Evolutionary conservation across 2,797 vertebrate genomes (phyloP).

Genomic region (Pantherophis vulpinus): DNA sequence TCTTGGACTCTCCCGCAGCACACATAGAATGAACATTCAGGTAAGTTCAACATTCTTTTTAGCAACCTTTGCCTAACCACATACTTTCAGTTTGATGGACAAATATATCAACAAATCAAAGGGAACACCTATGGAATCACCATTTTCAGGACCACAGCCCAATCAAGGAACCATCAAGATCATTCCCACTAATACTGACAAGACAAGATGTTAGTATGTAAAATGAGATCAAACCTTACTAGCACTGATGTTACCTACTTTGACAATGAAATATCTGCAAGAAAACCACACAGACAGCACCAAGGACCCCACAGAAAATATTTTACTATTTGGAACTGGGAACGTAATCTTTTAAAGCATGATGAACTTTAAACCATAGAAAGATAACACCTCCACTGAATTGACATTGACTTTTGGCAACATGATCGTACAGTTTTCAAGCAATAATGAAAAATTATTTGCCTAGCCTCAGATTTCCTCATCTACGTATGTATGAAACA

Average conservation of each 20-base stretch:
- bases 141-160: not conserved
- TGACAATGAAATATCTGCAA: not conserved
- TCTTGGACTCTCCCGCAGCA: no score
- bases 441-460: not conserved
- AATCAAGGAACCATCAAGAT: not conserved
- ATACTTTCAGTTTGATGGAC: not conserved
- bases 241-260: not conserved
- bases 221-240: not conserved
- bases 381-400: not conserved
- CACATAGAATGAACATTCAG: no score
- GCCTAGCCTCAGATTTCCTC: not conserved
- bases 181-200: not conserved
- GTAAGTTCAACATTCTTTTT: not conserved
- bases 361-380: not conserved
- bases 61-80: not conserved
- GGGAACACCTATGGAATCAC: not conserved
- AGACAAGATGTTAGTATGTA: not conserved
- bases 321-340: not conserved
- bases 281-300: not conserved
- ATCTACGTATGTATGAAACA: not conserved
- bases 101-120: not conserved
- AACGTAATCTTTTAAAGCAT: slow-evolving; percentile 5
- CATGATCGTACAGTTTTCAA: not conserved
- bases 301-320: not conserved
- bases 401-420: not conserved